A percentile compares a stretch with the other conserved stretches of the same genome.
Conservation (phyloP, 53 echinoderm and acorn worm species). For the Stichopus horrens region DNA sequence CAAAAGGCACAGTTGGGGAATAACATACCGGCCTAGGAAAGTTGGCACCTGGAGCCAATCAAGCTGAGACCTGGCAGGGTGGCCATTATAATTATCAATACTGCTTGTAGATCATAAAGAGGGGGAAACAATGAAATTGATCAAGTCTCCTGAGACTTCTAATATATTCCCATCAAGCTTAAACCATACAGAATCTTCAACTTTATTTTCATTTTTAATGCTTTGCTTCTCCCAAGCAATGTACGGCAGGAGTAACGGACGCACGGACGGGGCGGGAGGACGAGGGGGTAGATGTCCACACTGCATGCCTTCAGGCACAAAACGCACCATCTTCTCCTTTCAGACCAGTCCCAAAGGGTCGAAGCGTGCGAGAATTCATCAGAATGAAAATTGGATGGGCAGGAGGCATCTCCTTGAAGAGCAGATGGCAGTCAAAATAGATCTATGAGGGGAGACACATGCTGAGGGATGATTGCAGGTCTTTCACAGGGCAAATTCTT, state of each 20-base stretch:
- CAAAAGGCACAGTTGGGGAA: constrained; percentile 22
- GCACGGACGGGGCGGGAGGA: no score
- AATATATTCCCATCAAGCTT: background rate
- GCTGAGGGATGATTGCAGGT: background rate
- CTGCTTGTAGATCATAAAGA: background rate
- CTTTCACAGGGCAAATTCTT: background rate
- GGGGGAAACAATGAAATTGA: constrained; percentile 29
- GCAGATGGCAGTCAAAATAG: background rate
- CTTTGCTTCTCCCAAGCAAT: no score
- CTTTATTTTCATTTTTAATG: no score
- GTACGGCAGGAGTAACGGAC: no score
- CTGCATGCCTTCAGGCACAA: background rate
- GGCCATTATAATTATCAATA: constrained; percentile 46
- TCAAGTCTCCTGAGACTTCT: background rate
- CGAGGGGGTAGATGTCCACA: background rate
- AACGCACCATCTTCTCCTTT: background rate
- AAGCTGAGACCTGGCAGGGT: constrained; percentile 36
- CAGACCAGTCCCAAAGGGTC: background rate
- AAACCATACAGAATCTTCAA: no score
- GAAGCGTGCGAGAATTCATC: background rate
- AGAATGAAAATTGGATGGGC: background rate
- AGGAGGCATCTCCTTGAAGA: background rate
- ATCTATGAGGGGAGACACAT: background rate
- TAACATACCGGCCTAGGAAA: constrained; percentile 5
- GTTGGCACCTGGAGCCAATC: constrained; percentile 40